Evolutionary conservation across 2,113 vertebrate genomes (phyloP).

Genomic region (Microcebus jonahi): DNA sequence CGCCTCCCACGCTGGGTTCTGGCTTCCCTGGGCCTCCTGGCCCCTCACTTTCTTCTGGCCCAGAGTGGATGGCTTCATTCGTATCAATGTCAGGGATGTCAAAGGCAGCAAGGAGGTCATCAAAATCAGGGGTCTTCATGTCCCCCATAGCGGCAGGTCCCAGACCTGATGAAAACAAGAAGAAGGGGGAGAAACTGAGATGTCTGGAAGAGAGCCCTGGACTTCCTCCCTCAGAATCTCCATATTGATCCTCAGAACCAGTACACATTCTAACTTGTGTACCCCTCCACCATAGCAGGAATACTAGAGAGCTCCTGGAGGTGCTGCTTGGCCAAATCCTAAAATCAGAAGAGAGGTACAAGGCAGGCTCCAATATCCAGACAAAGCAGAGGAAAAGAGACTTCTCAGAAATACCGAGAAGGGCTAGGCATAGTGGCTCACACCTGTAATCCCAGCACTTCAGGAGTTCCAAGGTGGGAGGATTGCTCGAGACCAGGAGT

Average conservation of each 20-base stretch:
- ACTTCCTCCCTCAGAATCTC: not conserved
- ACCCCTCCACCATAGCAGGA: not conserved
- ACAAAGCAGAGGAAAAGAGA: not conserved
- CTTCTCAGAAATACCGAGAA: not conserved
- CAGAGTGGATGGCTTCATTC: constrained; percentile 94
- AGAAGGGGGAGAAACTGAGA: not conserved
- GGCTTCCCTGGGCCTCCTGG: constrained; percentile 76
- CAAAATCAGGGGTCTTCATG: constrained; percentile 99
- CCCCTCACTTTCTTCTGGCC: constrained; percentile 89
- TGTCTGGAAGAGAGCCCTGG: not conserved
- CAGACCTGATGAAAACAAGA: constrained; percentile 76
- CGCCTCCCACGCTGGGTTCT: constrained; percentile 62
- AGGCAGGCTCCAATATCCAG: not conserved
- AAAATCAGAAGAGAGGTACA: not conserved
- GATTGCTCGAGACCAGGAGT: not conserved
- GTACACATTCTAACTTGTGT: not conserved
- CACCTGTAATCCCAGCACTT: not conserved
- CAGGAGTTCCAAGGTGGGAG: not conserved
- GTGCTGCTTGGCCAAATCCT: not conserved
- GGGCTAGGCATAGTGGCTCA: not conserved
- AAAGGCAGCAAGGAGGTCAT: constrained; percentile 97
- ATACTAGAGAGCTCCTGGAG: not conserved
- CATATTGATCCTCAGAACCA: not conserved
- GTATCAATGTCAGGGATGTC: constrained; percentile 99
- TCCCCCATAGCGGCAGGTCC: constrained; percentile 92